phyloP scores from a whole-genome alignment of 2,113 vertebrate genomes.

The Arothron firmamentum region DNA sequence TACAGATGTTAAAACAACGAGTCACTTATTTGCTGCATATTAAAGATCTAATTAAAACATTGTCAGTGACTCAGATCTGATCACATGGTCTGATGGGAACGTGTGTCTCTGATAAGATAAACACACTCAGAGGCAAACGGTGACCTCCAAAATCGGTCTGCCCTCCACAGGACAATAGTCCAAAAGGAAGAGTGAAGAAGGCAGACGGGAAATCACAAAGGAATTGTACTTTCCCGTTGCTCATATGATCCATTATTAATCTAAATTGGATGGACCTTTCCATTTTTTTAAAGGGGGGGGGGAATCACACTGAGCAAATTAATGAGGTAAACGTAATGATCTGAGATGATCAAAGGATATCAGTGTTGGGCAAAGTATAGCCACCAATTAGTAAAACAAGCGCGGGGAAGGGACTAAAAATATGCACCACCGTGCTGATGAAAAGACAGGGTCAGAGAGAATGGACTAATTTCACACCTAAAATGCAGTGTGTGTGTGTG shows the following conservation, averaged over 20 bases:
- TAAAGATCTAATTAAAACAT: too few species aligned
- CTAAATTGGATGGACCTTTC: conserved; percentile 69
- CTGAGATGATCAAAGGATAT: conserved; percentile 81
- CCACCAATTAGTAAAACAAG: conserved; percentile 83
- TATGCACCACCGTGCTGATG: conserved; percentile 75
- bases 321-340: conserved; percentile 85
- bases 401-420: conserved; percentile 76
- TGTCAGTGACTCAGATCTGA: too few species aligned
- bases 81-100: too few species aligned
- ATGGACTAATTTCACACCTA: conserved; percentile 78
- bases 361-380: conserved; percentile 77
- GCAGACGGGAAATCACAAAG: conserved; percentile 52
- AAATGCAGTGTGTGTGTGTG: conserved; percentile 53
- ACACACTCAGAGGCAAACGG: too few species aligned
- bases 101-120: too few species aligned
- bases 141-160: background rate
- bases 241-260: conserved; percentile 78
- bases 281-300: conserved; percentile 35
- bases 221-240: conserved; percentile 63
- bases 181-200: conserved; percentile 25
- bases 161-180: conserved; percentile 17
- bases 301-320: conserved; percentile 72
- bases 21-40: too few species aligned
- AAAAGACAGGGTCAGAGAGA: conserved; percentile 79
- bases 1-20: too few species aligned